A percentile compares a stretch with the other conserved stretches of the same genome.
Evolutionary conservation across 2,888 invertebrate species (phyloP).

Genomic region (Strigamia transsilvanica): DNA sequence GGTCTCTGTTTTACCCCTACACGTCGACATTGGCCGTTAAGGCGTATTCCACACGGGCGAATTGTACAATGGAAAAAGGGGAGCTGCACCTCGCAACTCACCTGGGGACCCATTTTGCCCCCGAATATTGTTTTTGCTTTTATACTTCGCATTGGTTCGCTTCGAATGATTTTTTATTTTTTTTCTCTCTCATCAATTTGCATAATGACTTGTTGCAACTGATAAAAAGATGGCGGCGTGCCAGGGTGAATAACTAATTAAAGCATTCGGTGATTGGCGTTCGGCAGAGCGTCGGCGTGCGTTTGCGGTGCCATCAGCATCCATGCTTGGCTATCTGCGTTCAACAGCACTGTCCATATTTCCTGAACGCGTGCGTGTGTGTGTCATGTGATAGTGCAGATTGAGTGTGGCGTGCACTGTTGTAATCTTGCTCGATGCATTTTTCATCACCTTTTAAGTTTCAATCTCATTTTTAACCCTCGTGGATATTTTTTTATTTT

Average conservation of each 20-base stretch:
- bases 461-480: background rate
- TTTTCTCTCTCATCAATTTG: background rate
- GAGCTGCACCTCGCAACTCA: background rate
- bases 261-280: background rate
- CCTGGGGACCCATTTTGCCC: background rate
- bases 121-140: background rate
- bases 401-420: conserved; percentile 8
- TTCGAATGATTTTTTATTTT: background rate
- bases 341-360: conserved; percentile 8
- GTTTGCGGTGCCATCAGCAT: conserved; percentile 8
- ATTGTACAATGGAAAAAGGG: background rate
- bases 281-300: background rate
- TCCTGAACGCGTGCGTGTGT: background rate
- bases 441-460: conserved; percentile 8
- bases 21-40: background rate
- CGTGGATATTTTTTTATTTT: background rate
- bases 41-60: too few relatives aligned
- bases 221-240: background rate
- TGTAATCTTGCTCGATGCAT: conserved; percentile 2
- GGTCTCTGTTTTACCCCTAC: background rate
- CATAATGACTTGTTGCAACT: background rate
- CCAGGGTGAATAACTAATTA: conserved; percentile 1
- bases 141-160: background rate
- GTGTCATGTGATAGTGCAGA: conserved; percentile 2
- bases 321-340: conserved; percentile 3